Base-by-base conservation (phyloP, 35 echinoderm and acorn worm species). In the Ophioderma brevispina region DNA sequence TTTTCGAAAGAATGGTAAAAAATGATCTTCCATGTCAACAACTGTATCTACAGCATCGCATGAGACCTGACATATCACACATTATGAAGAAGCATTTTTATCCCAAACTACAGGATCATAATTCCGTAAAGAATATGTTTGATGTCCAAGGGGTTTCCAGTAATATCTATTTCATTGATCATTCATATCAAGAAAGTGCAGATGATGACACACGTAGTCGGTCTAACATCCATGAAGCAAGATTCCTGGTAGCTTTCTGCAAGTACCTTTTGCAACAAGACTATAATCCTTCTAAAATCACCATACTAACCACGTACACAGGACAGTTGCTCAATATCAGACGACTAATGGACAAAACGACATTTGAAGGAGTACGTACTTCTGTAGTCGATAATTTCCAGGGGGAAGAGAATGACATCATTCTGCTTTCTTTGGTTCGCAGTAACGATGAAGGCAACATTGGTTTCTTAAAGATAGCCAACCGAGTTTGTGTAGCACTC, bases 321-420 rank as follows among this genome's bases (percentile, higher is more conserved):
- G 97, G 97, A 21, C 97, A 99, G 80, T 59, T 95, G 32, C 92
- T 89, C 76, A 78, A 63, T 40, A 90, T 95, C 33, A 95, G 81
- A 36, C 35, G 40, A 31, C 30, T 76, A 6, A 98, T 95, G 93
- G 75, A 91, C 55, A 87, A 84, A 25, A 80, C 5, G 0, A 87
- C 77, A 18, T 98, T 98, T n/a, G 76, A 85, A 18, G 90, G 78
- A 31, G 87, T 98, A 55, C 55, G 90, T 0, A 93, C 95, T 32
- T 75, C 86, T 78, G 85, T 90, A 1, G 91, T 98, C 38, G 96
- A 98, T 55, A 95, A 94, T 37, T 98, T 80, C 36, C 96, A 98
- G 81, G 96, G 96, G 32, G 96, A 98, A 43, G 96, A 98, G 78
- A 98, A 98, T 87, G 96, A 98, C 70, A 98, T 98, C 31, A 98